Conservation (phyloP, 2,797 vertebrate species). For the Ptychobarbus kaznakovi region DNA sequence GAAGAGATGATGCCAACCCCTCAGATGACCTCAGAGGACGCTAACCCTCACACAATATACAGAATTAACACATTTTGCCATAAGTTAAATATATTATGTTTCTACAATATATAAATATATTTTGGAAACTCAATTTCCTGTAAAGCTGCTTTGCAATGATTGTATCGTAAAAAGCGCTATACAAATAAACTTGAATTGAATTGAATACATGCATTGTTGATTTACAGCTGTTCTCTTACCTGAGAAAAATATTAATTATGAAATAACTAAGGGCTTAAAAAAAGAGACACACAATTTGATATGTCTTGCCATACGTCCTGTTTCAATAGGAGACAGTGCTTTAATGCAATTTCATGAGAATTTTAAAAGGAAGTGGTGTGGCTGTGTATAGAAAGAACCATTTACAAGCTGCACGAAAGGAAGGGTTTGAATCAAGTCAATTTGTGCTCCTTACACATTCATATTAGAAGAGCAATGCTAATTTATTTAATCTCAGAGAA, state of each 20-base stretch:
- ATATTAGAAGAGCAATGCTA: neutral
- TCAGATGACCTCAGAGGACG: no score
- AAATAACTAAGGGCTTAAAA: neutral
- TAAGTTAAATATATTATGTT: no score
- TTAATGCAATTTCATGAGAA: neutral
- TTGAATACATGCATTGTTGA: neutral
- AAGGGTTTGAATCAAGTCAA: neutral
- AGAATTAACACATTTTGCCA: no score
- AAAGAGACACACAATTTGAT: neutral
- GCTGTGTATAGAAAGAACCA: neutral
- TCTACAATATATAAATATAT: no score
- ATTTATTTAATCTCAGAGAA: slow-evolving; percentile 4
- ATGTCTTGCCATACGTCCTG: neutral
- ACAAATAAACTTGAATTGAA: no score
- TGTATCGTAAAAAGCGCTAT: no score
- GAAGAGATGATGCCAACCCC: no score
- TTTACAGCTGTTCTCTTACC: neutral
- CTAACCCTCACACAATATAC: no score
- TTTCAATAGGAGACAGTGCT: neutral
- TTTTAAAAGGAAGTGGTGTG: neutral
- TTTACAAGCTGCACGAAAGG: neutral
- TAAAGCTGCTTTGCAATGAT: no score
- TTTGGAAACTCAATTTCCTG: no score
- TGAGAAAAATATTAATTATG: neutral
- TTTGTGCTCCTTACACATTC: neutral